These are phyloP conservation scores for Luehdorfia chinensis DNA, from an alignment of 1,140 invertebrate genomes.

Conservation along the genomic window DNA sequence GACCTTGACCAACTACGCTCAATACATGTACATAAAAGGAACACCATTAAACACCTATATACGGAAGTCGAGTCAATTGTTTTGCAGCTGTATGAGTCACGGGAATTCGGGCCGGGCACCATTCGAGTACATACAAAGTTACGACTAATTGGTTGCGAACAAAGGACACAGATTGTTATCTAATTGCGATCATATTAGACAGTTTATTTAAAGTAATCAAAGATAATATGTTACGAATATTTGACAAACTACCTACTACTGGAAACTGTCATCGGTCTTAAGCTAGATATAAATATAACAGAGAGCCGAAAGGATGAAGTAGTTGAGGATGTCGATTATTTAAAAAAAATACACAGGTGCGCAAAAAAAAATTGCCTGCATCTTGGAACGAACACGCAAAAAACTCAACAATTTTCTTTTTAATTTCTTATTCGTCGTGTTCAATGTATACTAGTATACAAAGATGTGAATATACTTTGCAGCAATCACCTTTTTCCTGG, in stretches of 20 bases:
- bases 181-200: conserved; percentile 19
- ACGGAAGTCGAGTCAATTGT: conserved; percentile 23
- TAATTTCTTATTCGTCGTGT: too few relatives aligned
- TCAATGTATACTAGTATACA: neutral
- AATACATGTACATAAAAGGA: conserved; percentile 2
- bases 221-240: neutral
- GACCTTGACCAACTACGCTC: conserved; percentile 13
- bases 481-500: too few relatives aligned
- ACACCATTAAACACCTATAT: conserved; percentile 15
- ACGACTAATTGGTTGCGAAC: conserved; percentile 51
- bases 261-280: too few relatives aligned
- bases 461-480: neutral
- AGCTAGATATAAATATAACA: too few relatives aligned
- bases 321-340: too few relatives aligned
- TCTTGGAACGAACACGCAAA: too few relatives aligned
- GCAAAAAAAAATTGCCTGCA: too few relatives aligned
- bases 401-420: too few relatives aligned
- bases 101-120: conserved; percentile 34
- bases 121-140: conserved; percentile 29
- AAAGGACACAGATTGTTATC: conserved; percentile 49
- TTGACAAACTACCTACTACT: neutral
- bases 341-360: too few relatives aligned
- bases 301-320: too few relatives aligned
- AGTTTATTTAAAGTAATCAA: conserved; percentile 1
- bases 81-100: conserved; percentile 30